A percentile compares a stretch with the other conserved stretches of the same genome.
phyloP scores from a whole-genome alignment of 1,140 invertebrate genomes.

The Pachypsylla venusta region DNA sequence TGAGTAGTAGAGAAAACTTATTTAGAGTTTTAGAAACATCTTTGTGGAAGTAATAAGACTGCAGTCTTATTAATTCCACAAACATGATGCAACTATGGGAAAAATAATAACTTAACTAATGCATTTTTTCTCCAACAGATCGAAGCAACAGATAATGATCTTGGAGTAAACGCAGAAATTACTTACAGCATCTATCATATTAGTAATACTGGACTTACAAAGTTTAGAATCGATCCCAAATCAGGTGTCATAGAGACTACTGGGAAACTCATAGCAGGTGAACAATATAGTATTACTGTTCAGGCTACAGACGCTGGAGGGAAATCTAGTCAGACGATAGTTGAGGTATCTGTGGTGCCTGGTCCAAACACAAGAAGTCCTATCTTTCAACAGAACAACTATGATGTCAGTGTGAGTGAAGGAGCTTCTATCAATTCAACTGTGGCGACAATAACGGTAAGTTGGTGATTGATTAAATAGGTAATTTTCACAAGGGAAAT shows the following conservation, averaged over 20 bases:
- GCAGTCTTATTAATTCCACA: too few species aligned
- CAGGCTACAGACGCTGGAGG: constrained; percentile 35
- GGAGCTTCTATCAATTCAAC: constrained; percentile 72
- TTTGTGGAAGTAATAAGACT: too few species aligned
- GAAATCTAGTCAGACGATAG: constrained; percentile 49
- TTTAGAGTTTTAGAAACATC: too few species aligned
- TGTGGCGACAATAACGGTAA: constrained; percentile 49
- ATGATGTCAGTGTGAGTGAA: constrained; percentile 75
- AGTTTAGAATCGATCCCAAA: constrained; percentile 67
- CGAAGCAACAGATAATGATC: constrained; percentile 67
- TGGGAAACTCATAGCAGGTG: constrained; percentile 60
- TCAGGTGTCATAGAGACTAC: constrained; percentile 48
- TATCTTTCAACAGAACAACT: constrained; percentile 57
- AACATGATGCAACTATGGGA: too few species aligned
- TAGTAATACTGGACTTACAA: constrained; percentile 70
- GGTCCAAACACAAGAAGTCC: constrained; percentile 75
- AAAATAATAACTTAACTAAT: too few species aligned
- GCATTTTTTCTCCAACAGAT: constrained; percentile 36
- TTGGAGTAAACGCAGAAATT: constrained; percentile 63
- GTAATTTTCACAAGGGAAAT: neutral
- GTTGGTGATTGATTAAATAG: constrained; percentile 16
- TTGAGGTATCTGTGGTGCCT: constrained; percentile 62
- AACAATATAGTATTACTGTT: constrained; percentile 75
- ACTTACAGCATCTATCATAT: constrained; percentile 75
- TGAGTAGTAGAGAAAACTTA: too few species aligned